These are phyloP conservation scores for Microplitis mediator DNA, from an alignment of 1,140 invertebrate genomes.

Conservation along the genomic window DNA sequence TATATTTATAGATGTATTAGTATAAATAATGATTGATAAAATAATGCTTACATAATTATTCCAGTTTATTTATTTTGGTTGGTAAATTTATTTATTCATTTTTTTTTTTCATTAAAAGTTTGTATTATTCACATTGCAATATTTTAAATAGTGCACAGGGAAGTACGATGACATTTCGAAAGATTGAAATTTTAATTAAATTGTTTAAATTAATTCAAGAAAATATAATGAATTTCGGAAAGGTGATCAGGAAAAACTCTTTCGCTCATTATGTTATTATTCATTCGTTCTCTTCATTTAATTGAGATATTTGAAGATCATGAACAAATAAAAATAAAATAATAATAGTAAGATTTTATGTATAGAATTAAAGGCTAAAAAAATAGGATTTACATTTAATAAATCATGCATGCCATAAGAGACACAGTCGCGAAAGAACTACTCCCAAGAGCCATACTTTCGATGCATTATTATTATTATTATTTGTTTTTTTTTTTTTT, in stretches of 20 bases:
- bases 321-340: neutral
- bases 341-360: neutral
- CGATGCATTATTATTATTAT: neutral
- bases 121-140: constrained; percentile 21
- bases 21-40: neutral
- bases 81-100: neutral
- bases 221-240: constrained; percentile 9
- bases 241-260: constrained; percentile 16
- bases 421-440: neutral
- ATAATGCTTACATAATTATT: neutral
- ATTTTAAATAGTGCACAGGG: constrained; percentile 22
- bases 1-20: no score
- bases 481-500: neutral
- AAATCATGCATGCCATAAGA: neutral
- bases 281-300: neutral
- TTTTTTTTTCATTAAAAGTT: constrained; percentile 9
- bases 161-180: constrained; percentile 19
- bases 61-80: neutral
- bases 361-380: neutral
- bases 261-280: neutral
- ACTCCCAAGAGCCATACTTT: neutral
- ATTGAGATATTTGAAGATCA: neutral
- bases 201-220: constrained; percentile 3
- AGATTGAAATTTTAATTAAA: constrained; percentile 18
- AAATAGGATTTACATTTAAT: neutral